Evolutionary conservation across 2,797 vertebrate species (phyloP).

Genomic region (Glossophaga mutica): DNA sequence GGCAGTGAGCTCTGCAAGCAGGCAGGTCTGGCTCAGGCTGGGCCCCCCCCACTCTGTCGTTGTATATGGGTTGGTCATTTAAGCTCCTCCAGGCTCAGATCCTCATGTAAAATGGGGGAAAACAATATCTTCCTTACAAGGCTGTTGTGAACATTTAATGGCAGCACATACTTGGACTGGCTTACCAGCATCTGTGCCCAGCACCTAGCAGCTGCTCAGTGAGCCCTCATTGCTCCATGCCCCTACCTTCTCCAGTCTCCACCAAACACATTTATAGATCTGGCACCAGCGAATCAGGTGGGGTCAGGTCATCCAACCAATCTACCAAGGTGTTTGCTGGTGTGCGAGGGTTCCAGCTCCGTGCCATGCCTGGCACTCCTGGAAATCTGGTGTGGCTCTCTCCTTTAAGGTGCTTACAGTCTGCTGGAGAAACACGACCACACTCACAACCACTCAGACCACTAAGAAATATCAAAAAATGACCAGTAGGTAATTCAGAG

Average conservation of each 20-base stretch:
- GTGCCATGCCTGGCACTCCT: no score
- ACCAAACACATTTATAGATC: background rate
- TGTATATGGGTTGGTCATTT: background rate
- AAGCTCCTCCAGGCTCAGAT: background rate
- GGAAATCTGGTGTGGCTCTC: background rate
- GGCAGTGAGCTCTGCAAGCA: background rate
- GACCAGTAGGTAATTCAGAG: background rate
- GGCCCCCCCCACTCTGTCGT: accelerated
- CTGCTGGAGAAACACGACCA: background rate
- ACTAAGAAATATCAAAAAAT: background rate
- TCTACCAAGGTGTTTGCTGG: background rate
- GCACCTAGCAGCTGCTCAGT: background rate
- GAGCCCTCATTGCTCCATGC: background rate
- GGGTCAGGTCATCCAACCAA: background rate
- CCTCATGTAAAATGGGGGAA: background rate
- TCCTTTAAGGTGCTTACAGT: background rate
- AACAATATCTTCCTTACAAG: background rate
- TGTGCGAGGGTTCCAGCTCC: accelerated
- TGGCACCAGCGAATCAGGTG: background rate
- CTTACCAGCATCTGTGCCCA: background rate
- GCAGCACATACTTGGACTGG: background rate
- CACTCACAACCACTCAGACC: background rate
- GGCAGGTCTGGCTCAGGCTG: background rate
- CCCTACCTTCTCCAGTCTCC: background rate
- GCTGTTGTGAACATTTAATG: background rate